phyloP scores from a whole-genome alignment of 2,113 vertebrate genomes.

The Malurus cyaneus region DNA sequence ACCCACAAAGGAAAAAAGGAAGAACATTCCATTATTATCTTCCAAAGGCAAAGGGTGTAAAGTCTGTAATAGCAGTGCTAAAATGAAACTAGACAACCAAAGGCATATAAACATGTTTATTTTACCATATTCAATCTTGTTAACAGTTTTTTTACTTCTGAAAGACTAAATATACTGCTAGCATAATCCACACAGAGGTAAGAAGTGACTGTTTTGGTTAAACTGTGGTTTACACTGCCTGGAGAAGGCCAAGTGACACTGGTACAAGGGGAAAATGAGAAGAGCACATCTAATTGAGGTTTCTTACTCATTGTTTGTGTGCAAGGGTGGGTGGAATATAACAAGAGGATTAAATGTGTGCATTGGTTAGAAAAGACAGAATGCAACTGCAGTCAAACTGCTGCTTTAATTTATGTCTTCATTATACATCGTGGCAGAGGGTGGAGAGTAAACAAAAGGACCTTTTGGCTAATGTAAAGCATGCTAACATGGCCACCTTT shows the following conservation, averaged over 20 bases:
- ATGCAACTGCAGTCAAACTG: background rate
- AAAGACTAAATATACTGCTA: background rate
- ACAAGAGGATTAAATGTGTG: background rate
- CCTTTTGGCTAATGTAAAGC: background rate
- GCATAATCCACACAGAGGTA: background rate
- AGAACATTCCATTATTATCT: background rate
- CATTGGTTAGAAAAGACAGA: background rate
- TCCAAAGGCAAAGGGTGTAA: background rate
- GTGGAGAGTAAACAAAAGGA: background rate
- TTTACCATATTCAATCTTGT: background rate
- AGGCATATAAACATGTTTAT: background rate
- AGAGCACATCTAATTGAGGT: background rate
- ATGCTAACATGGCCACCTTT: background rate
- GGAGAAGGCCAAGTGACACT: background rate
- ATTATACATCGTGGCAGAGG: background rate
- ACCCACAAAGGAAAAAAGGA: background rate
- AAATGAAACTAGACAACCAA: background rate
- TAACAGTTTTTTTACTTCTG: background rate
- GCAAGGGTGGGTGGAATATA: background rate
- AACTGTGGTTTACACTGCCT: background rate
- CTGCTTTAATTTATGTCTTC: background rate
- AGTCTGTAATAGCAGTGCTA: background rate
- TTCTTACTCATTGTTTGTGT: background rate
- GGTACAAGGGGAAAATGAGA: background rate
- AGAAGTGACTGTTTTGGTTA: background rate